Evolutionary conservation across 2,888 invertebrate genomes (phyloP), one percentile per base, ranked within the genome.

Genomic region (Rhagium mordax): DNA sequence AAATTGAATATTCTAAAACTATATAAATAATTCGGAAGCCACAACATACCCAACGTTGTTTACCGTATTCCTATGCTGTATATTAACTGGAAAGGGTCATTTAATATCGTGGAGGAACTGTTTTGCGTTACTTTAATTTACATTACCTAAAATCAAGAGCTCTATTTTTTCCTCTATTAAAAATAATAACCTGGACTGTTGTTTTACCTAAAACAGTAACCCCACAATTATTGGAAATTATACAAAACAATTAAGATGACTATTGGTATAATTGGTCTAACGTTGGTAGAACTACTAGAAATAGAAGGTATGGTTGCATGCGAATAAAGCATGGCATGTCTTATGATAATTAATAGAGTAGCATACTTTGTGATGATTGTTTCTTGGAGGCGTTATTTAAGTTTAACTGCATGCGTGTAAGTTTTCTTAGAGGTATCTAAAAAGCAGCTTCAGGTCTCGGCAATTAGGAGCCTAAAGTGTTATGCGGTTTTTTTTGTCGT

Each of bases 301-400:
- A 21, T 27, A 27, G 8, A 74, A 74, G 74, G 74, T 74, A 74
- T 68, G 64, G 74, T 71, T 68, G 74, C 74, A 74, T 74, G 74
- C 49, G 47, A 68, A 62, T 69, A 59, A 65, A 47, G 69, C 69
- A 18, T 70, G 62, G 51, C 67, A 61, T 73, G 60, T 18, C 29
- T 55, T 48, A 53, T 41, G 18, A 7, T 3, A 51, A 51, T 51
- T 51, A 51, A 51, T 51, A 18, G 51, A 51, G 51, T 51, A 51
- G 51, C 7, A 7, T 18, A 51, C 8, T 51, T 51, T 51, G 20
- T 51, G 51, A 51, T 51, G 18, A 5, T 16, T 8, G 16, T 15
- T 49, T 7, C 16, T 51, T 18, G 8, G 1, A 51, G 51, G 20
- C 10, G 20, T 51, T 51, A 51, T 51, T n/a, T 13, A 51, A 51